Conservation (phyloP, 2,113 vertebrate genomes). For the Gobiocypris rarus region DNA sequence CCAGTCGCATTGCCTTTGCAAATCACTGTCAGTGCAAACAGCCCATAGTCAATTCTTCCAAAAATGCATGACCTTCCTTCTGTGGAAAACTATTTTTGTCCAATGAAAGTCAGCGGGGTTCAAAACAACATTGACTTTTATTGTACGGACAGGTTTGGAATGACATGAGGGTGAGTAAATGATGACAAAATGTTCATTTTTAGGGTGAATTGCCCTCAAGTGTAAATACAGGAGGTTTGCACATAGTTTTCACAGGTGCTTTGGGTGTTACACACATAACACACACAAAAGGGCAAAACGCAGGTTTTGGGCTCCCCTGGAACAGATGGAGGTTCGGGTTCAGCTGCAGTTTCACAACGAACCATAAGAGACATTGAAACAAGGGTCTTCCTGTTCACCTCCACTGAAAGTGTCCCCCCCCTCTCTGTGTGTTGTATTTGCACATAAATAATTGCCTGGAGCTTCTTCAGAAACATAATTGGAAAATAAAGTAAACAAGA, state of each 20-base stretch:
- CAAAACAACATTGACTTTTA: background rate
- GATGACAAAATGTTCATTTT: background rate
- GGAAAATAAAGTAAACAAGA: conserved; percentile 45
- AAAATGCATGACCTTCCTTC: background rate
- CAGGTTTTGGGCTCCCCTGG: conserved; percentile 13
- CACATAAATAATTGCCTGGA: conserved; percentile 51
- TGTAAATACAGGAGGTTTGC: background rate
- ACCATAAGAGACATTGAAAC: background rate
- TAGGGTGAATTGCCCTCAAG: background rate
- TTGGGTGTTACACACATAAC: background rate
- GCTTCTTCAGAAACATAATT: conserved; percentile 46
- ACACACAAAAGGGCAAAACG: background rate
- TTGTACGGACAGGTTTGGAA: background rate
- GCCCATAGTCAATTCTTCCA: no score
- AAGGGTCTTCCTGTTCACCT: background rate
- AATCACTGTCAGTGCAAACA: background rate
- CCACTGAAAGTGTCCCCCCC: background rate
- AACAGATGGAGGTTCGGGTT: conserved; percentile 26
- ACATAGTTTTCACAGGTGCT: background rate
- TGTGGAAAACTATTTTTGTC: background rate
- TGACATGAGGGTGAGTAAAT: background rate
- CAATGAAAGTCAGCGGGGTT: background rate
- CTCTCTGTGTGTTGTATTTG: conserved; percentile 43
- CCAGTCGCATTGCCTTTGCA: background rate
- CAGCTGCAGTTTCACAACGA: background rate